Conservation (phyloP, 2,113 vertebrate species). For the Empidonax alnorum region DNA sequence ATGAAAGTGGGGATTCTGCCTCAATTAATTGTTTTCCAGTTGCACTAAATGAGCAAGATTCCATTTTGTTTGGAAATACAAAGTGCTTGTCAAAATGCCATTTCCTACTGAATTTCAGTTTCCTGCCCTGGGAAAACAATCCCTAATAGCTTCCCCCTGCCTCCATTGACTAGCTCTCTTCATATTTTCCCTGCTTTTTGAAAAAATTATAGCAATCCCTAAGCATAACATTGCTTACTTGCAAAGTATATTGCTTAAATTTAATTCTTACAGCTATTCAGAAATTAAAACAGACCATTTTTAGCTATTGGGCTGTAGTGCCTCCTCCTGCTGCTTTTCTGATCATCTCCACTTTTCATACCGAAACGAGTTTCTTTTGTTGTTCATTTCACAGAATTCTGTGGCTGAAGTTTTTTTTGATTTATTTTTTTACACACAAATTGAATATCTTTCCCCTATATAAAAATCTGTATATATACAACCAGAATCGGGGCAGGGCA, state of each 20-base stretch:
- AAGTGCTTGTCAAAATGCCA: constrained; percentile 64
- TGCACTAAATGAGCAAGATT: constrained; percentile 17
- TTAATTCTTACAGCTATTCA: not conserved
- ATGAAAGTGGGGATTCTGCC: not conserved
- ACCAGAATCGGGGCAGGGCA: not conserved
- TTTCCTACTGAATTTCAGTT: constrained; percentile 48
- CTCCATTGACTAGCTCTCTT: not conserved
- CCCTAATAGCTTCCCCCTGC: not conserved
- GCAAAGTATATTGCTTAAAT: not conserved
- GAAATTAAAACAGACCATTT: not conserved
- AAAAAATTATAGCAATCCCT: not conserved
- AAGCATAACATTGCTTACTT: not conserved
- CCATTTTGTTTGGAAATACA: constrained; percentile 15
- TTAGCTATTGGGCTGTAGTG: not conserved
- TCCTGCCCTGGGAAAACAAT: constrained; percentile 40
- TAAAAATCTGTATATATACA: not conserved
- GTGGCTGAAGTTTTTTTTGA: not conserved
- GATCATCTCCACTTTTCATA: not conserved
- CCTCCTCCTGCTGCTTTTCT: not conserved
- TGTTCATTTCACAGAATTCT: constrained; percentile 21
- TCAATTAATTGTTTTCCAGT: constrained; percentile 32
- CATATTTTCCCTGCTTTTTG: constrained; percentile 11
- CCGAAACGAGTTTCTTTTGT: not conserved
- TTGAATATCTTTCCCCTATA: not conserved
- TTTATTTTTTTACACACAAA: not conserved